phyloP scores from a whole-genome alignment of 2,113 vertebrate species.

The Scomber scombrus region DNA sequence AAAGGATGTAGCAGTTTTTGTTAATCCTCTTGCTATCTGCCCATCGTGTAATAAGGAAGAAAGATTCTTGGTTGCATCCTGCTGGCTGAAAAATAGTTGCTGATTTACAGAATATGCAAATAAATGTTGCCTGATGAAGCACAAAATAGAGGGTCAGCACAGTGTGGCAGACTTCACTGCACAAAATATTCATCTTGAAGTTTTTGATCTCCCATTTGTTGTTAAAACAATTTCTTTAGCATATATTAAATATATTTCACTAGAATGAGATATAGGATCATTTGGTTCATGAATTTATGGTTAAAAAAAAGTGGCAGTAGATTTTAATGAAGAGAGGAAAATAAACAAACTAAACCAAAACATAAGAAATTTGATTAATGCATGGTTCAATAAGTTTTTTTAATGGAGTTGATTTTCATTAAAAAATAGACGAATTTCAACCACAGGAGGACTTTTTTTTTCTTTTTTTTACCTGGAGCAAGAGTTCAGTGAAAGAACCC shows the following conservation, averaged over 20 bases:
- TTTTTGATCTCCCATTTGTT: background rate
- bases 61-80: slow-evolving; percentile 19
- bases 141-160: slow-evolving; percentile 61
- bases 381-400: no score
- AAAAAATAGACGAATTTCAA: slow-evolving; percentile 17
- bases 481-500: slow-evolving; percentile 13
- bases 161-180: slow-evolving; percentile 13
- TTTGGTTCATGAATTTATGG: background rate
- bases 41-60: slow-evolving; percentile 25
- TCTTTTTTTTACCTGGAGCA: slow-evolving; percentile 9
- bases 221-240: background rate
- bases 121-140: slow-evolving; percentile 56
- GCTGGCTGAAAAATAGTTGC: slow-evolving; percentile 42
- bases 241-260: background rate
- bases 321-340: background rate
- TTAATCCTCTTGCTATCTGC: background rate
- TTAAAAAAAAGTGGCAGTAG: background rate
- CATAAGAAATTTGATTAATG: no score
- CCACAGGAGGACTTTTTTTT: no score
- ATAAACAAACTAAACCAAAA: no score
- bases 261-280: background rate
- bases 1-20: slow-evolving; percentile 35
- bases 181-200: slow-evolving; percentile 21
- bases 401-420: slow-evolving; percentile 9
- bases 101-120: slow-evolving; percentile 67